Base-by-base conservation (phyloP, 2,797 vertebrate species). In the Bradypodion ventrale region DNA sequence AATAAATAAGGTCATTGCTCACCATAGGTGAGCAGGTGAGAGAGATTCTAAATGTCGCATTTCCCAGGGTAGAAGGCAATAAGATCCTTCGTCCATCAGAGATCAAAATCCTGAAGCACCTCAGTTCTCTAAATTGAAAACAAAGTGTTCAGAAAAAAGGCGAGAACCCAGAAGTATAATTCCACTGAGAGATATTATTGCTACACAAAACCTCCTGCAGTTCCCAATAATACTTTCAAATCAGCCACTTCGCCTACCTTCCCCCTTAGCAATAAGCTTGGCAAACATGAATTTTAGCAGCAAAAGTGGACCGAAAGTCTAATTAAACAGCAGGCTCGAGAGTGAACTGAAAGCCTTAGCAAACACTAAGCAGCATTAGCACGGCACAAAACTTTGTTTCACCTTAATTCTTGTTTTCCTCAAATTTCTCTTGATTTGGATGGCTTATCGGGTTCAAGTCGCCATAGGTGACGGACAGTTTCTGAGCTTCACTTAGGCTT, bases 221-320 rank as follows among this genome's bases (percentile, higher is more conserved):
- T 46, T 72, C 77, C 12, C 75, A 86, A 69, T 75, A 42, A 2
- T 5, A 56, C 29, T 85, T 86, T 77, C 66, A n/a, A n/a, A 56
- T n/a, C 0, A 70, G 44, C 4, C 25, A 2, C 4, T 7, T 5
- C 2, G 10, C 29, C 29, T 32, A 23, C 27, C 27, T 12, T 21
- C 8, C 72, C 46, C 37, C 16, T 32, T 10, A 4, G 56, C 32
- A 37, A 13, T 78, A 59, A 0, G 0, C 65, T 88, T 87, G 82
- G 83, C 85, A 82, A 66, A 82, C 86, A 65, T 65, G 68, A 80
- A 62, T 83, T 80, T 72, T 84, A 56, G 27, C 5, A 79, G 52
- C 3, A 60, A 79, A 66, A 70, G 89, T 73, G 35, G 27, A 40
- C 25, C 29, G 29, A 6, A 27, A 37, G 70, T 0, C 84, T 69